Conservation (phyloP, 2,888 invertebrate species). For the Ceraclea dissimilis region DNA sequence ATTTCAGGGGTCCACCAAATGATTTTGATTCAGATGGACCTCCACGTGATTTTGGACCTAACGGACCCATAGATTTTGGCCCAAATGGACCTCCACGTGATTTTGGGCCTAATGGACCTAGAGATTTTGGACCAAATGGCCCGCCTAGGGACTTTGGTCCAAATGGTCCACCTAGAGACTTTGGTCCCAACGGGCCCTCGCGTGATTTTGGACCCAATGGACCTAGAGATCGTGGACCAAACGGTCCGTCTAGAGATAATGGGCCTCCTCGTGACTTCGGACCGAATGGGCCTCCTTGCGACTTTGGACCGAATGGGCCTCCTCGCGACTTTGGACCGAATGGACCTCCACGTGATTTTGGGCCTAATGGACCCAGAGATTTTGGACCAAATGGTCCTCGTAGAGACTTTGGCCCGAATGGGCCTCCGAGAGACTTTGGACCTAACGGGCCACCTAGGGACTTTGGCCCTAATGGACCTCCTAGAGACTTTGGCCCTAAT, state of each 20-base stretch:
- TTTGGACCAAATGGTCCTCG: background rate
- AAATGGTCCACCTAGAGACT: background rate
- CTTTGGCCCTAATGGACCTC: background rate
- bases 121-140: background rate
- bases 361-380: background rate
- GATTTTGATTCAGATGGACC: background rate
- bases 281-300: background rate
- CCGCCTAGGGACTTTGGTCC: background rate
- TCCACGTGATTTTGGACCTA: background rate
- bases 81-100: background rate
- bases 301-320: slow-evolving; percentile 3
- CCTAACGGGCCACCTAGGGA: background rate
- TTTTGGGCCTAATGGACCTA: background rate
- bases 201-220: background rate
- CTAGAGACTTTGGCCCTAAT: background rate
- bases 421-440: background rate
- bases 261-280: background rate
- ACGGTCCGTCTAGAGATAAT: background rate
- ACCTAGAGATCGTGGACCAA: background rate
- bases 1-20: background rate
- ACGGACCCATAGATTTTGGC: background rate
- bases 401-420: background rate
- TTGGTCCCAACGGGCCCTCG: background rate
- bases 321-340: background rate
- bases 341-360: background rate